Percentiles rank a stretch among this genome's conserved stretches.
phyloP scores from a whole-genome alignment of 2,888 invertebrate genomes.

The Druceiella hillmani region DNA sequence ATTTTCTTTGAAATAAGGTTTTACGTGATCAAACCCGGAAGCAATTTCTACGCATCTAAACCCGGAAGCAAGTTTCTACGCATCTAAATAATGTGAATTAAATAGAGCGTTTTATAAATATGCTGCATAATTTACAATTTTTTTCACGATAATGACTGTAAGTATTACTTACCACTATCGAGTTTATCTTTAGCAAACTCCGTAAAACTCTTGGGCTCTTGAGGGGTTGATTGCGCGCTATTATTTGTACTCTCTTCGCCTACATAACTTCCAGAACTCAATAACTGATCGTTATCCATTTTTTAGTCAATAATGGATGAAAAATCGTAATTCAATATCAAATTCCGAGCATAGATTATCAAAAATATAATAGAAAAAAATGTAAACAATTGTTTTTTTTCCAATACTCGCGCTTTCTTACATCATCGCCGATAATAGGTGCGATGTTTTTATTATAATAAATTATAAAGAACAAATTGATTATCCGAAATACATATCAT shows the following conservation, averaged over 20 bases:
- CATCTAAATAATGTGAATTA: no score
- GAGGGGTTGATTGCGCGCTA: conserved; percentile 44
- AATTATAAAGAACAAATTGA: no score
- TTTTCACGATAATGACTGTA: no score
- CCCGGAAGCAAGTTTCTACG: no score
- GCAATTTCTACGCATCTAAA: no score
- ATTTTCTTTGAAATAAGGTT: no score
- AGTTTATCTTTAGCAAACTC: conserved; percentile 48
- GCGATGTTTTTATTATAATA: no score
- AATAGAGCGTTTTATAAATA: no score
- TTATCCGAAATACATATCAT: no score
- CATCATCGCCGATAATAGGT: conserved; percentile 46
- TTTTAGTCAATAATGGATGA: background rate
- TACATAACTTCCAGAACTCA: background rate
- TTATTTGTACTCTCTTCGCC: conserved; percentile 42
- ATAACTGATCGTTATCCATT: background rate
- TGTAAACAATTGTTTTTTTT: conserved; percentile 13
- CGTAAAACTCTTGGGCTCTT: conserved; percentile 45
- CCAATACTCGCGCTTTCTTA: conserved; percentile 36
- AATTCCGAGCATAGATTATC: no score
- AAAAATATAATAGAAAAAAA: conserved; percentile 32
- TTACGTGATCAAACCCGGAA: no score
- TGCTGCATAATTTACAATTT: no score
- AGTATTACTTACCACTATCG: conserved; percentile 38
- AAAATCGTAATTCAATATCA: background rate